phyloP scores from a whole-genome alignment of 2,797 vertebrate genomes.

The Coracias cyanogaster region DNA sequence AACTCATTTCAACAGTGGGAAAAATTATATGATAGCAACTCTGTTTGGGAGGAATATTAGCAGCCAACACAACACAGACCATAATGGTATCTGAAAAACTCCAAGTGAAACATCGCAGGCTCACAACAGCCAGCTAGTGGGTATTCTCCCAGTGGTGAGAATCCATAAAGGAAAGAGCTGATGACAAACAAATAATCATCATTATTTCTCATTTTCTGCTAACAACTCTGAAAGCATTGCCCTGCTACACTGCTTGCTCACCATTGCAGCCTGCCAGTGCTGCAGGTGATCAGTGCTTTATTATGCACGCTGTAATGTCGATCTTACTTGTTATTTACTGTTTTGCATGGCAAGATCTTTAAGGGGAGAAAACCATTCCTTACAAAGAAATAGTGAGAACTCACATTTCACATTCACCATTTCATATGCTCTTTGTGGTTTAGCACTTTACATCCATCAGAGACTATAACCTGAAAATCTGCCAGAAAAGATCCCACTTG shows the following conservation, averaged over 20 bases:
- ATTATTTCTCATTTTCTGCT: background rate
- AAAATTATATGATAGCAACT: background rate
- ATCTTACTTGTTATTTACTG: background rate
- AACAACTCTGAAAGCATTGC: background rate
- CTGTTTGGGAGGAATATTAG: background rate
- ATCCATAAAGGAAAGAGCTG: background rate
- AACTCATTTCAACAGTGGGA: background rate
- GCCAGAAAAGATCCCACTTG: background rate
- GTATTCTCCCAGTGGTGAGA: background rate
- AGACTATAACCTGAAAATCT: background rate
- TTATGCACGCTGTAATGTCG: background rate
- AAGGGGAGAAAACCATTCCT: background rate
- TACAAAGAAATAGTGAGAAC: background rate
- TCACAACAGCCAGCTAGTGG: background rate
- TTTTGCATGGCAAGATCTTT: background rate
- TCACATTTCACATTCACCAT: background rate
- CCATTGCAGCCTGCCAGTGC: background rate
- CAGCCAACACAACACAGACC: background rate
- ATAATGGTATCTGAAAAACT: background rate
- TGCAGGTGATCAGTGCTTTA: background rate
- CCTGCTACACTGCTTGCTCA: background rate
- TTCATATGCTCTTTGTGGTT: slow-evolving; percentile 4
- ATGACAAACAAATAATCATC: background rate
- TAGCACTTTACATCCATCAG: background rate
- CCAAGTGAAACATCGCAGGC: background rate